These are phyloP conservation scores for Drosophila truncata DNA, from an alignment of 1,140 invertebrate genomes.

Conservation along the genomic window DNA sequence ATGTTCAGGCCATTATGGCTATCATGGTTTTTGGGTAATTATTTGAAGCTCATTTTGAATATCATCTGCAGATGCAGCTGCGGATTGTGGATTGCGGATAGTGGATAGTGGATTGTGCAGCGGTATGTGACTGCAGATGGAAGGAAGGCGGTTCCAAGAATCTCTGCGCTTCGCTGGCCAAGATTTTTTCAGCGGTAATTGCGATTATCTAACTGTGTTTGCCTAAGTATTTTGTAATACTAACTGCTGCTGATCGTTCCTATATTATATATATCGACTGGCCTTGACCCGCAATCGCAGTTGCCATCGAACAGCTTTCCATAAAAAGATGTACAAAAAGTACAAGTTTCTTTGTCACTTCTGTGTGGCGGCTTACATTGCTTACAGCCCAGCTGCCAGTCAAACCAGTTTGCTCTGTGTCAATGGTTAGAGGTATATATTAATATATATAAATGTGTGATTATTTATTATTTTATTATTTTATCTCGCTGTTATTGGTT, in stretches of 20 bases:
- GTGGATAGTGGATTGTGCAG: conserved; percentile 33
- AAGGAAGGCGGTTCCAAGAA: conserved; percentile 52
- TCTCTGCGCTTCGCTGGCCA: conserved; percentile 30
- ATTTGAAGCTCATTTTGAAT: conserved; percentile 74
- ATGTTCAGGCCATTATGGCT: conserved; percentile 48
- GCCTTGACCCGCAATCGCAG: conserved; percentile 71
- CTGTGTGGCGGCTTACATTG: conserved; percentile 29
- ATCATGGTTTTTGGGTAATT: conserved; percentile 73
- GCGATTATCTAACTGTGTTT: conserved; percentile 47
- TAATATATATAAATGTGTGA: conserved; percentile 21
- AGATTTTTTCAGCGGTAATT: conserved; percentile 33
- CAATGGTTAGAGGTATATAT: conserved; percentile 16
- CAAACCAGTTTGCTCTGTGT: conserved; percentile 47
- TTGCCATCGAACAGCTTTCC: conserved; percentile 43
- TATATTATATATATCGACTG: conserved; percentile 23
- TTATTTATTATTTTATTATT: conserved; percentile 20
- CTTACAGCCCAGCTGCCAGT: conserved; percentile 39
- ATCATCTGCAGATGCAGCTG: conserved; percentile 61
- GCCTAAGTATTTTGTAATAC: conserved; percentile 27
- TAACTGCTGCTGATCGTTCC: conserved; percentile 8
- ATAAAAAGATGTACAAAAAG: conserved; percentile 53
- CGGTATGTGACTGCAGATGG: conserved; percentile 56
- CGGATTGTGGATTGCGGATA: conserved; percentile 6
- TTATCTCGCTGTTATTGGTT: conserved; percentile 41
- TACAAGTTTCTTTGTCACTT: conserved; percentile 58